Evolutionary conservation across 2,888 invertebrate species (phyloP).

Genomic region (Panzeria rudis): DNA sequence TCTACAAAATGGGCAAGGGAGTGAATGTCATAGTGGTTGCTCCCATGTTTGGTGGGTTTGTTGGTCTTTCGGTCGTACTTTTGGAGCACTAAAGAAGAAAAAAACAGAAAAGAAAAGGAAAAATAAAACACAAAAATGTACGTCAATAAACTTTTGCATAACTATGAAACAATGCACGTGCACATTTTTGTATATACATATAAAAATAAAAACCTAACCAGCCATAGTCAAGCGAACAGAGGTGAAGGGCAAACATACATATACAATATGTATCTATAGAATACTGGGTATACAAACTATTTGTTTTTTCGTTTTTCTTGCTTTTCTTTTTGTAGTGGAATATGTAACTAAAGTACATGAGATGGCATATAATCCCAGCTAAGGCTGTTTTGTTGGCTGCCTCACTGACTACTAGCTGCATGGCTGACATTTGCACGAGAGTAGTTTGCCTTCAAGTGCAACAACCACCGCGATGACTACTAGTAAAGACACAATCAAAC

Average conservation of each 20-base stretch:
- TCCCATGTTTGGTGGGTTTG: slow-evolving; percentile 70
- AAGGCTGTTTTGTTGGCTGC: slow-evolving; percentile 53
- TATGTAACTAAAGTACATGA: slow-evolving; percentile 42
- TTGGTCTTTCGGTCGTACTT: slow-evolving; percentile 72
- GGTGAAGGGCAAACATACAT: slow-evolving; percentile 69
- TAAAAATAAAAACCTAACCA: slow-evolving; percentile 56
- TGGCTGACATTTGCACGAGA: slow-evolving; percentile 72
- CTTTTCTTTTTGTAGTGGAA: slow-evolving; percentile 12
- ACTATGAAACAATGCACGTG: slow-evolving; percentile 72
- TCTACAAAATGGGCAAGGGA: slow-evolving; percentile 6
- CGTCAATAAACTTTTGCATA: slow-evolving; percentile 73
- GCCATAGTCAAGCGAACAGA: slow-evolving; percentile 55
- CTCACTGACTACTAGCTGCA: slow-evolving; percentile 50
- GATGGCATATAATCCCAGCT: slow-evolving; percentile 63
- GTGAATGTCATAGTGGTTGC: slow-evolving; percentile 62
- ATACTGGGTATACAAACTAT: neutral
- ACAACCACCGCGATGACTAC: slow-evolving; percentile 66
- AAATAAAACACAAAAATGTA: slow-evolving; percentile 58
- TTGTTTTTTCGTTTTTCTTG: too few relatives aligned
- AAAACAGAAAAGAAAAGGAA: slow-evolving; percentile 22
- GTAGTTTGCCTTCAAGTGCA: slow-evolving; percentile 73
- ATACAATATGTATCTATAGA: slow-evolving; percentile 13
- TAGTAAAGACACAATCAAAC: slow-evolving; percentile 24
- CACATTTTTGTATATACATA: slow-evolving; percentile 55
- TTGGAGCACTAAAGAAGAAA: slow-evolving; percentile 34